Percentiles rank a stretch among this genome's conserved stretches.
Evolutionary conservation across 2,113 vertebrate species (phyloP).

Genomic region (Triplophysa siluroides): DNA sequence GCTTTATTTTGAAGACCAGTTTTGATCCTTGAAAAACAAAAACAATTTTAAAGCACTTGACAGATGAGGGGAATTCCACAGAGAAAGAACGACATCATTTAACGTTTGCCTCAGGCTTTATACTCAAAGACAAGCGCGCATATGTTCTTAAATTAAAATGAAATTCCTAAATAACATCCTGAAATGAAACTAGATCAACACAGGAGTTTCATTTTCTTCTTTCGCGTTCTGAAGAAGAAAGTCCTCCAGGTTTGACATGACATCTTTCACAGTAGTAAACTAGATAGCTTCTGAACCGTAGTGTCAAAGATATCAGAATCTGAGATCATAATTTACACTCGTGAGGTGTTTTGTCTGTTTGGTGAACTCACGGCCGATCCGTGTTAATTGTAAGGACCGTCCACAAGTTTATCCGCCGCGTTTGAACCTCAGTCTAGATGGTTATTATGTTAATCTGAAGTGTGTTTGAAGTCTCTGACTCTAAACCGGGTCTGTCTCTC

Average conservation of each 20-base stretch:
- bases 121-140: not conserved
- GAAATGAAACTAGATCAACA: too few relatives aligned
- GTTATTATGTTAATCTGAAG: slow-evolving; percentile 35
- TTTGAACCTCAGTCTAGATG: slow-evolving; percentile 5
- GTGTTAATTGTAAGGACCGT: slow-evolving; percentile 21
- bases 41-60: not conserved
- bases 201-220: too few relatives aligned
- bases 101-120: not conserved
- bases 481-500: slow-evolving; percentile 11
- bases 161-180: too few relatives aligned
- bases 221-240: too few relatives aligned
- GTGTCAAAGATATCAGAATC: too few relatives aligned
- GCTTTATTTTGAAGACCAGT: not conserved
- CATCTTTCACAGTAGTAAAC: too few relatives aligned
- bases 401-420: not conserved
- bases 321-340: not conserved
- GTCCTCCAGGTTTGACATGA: too few relatives aligned
- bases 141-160: not conserved
- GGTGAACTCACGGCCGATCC: not conserved
- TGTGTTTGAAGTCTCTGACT: slow-evolving; percentile 21
- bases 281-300: too few relatives aligned
- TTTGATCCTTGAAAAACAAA: not conserved
- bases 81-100: not conserved
- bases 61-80: slow-evolving; percentile 14
- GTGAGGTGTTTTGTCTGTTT: not conserved